Percentiles rank a stretch among this genome's conserved stretches.
Evolutionary conservation across 2,797 vertebrate genomes (phyloP).

Genomic region (Gadopsis bispinosus): DNA sequence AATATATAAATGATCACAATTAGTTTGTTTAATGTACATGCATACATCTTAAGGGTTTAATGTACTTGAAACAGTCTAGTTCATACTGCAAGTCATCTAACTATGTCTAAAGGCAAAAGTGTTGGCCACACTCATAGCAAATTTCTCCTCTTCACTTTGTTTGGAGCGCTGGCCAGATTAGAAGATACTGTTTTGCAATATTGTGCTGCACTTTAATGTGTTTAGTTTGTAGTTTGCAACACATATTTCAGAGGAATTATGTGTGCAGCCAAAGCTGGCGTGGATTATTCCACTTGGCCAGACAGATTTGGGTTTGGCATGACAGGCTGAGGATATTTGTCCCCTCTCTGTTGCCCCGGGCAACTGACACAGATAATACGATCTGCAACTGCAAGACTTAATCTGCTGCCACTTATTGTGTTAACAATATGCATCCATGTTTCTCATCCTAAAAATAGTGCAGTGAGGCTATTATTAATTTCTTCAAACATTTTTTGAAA

Average conservation of each 20-base stretch:
- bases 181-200: neutral
- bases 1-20: neutral
- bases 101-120: neutral
- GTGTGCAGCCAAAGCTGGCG: slow-evolving; percentile 53
- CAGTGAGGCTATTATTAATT: slow-evolving; percentile 35
- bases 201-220: neutral
- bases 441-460: slow-evolving; percentile 66
- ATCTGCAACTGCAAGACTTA: slow-evolving; percentile 69
- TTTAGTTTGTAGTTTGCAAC: slow-evolving; percentile 7
- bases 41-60: neutral
- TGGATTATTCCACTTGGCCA: slow-evolving; percentile 79
- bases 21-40: neutral
- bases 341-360: slow-evolving; percentile 51
- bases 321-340: slow-evolving; percentile 64
- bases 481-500: slow-evolving; percentile 51
- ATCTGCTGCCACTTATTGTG: slow-evolving; percentile 65
- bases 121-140: neutral
- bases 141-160: neutral
- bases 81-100: neutral
- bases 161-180: neutral
- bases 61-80: neutral
- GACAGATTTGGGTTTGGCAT: slow-evolving; percentile 69
- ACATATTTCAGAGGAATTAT: slow-evolving; percentile 16
- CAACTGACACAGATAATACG: slow-evolving; percentile 72
- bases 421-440: slow-evolving; percentile 57